These are phyloP conservation scores for Xenopus tropicalis DNA, from an alignment of 2,113 vertebrate genomes.

Conservation along the genomic window DNA sequence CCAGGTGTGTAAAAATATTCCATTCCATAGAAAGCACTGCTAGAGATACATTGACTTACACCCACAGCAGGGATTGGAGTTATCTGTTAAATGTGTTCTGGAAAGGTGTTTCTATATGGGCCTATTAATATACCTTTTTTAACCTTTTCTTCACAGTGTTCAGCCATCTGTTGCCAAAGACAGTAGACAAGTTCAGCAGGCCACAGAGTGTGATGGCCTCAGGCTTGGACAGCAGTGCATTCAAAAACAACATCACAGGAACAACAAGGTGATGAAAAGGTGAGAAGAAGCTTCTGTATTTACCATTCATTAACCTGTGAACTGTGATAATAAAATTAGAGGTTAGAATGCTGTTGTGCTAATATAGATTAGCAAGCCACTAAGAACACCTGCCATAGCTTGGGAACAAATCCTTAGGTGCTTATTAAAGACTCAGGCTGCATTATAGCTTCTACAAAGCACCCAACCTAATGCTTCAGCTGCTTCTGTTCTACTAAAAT, in stretches of 20 bases:
- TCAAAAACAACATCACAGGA: slow-evolving; percentile 47
- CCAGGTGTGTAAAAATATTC: slow-evolving; percentile 57
- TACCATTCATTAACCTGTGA: neutral
- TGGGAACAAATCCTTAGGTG: too few relatives aligned
- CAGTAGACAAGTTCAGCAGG: slow-evolving; percentile 45
- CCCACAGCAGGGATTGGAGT: slow-evolving; percentile 29
- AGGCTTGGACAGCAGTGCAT: slow-evolving; percentile 49
- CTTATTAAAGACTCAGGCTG: too few relatives aligned
- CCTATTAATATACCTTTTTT: slow-evolving; percentile 42
- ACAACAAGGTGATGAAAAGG: slow-evolving; percentile 62
- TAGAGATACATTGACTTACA: slow-evolving; percentile 25
- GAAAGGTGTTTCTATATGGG: slow-evolving; percentile 31
- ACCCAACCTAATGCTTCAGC: too few relatives aligned
- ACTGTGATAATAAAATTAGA: too few relatives aligned
- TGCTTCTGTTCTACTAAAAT: too few relatives aligned
- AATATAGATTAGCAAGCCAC: too few relatives aligned
- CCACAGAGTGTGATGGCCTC: slow-evolving; percentile 46
- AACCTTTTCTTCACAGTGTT: slow-evolving; percentile 49
- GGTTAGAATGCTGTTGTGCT: too few relatives aligned
- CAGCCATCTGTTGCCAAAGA: slow-evolving; percentile 60
- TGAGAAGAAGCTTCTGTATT: slow-evolving; percentile 47
- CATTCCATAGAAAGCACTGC: slow-evolving; percentile 10
- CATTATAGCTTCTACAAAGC: too few relatives aligned
- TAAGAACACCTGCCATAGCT: too few relatives aligned
- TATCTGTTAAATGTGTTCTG: slow-evolving; percentile 46